Conservation (phyloP, 2,888 invertebrate genomes). For the Pelosia muscerda region DNA sequence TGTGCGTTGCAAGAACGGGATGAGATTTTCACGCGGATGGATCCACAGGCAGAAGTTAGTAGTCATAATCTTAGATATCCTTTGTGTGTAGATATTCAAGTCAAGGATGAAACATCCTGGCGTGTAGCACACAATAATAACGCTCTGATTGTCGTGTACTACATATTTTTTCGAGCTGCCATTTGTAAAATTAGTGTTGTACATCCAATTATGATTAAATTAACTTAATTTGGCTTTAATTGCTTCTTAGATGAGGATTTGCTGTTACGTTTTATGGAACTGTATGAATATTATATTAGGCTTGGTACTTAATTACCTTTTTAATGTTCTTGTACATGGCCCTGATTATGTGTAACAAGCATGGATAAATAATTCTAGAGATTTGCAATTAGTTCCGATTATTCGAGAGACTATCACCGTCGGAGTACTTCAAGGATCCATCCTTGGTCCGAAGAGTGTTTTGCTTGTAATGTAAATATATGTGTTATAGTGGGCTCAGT, state of each 20-base stretch:
- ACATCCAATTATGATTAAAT: slow-evolving; percentile 15
- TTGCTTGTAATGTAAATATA: too few species aligned
- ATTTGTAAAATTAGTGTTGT: slow-evolving; percentile 44
- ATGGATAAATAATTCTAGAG: background rate
- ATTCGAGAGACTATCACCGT: background rate
- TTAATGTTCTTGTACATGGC: slow-evolving; percentile 7
- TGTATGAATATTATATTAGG: slow-evolving; percentile 10
- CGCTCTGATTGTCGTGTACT: slow-evolving; percentile 50
- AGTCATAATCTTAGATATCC: slow-evolving; percentile 28
- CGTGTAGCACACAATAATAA: slow-evolving; percentile 48
- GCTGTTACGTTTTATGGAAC: slow-evolving; percentile 10
- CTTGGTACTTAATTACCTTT: slow-evolving; percentile 10
- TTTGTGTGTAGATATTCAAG: slow-evolving; percentile 43
- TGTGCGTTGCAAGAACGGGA: background rate
- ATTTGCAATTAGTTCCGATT: background rate
- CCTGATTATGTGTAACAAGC: background rate
- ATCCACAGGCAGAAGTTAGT: background rate
- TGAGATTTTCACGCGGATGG: background rate
- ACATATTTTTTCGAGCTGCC: slow-evolving; percentile 30
- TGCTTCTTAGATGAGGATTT: slow-evolving; percentile 7
- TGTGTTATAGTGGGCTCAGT: too few species aligned
- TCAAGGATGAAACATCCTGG: slow-evolving; percentile 50
- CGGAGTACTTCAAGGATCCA: background rate
- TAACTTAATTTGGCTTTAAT: slow-evolving; percentile 13
- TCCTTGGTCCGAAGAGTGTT: background rate